Percentiles rank a stretch among this genome's conserved stretches.
Conservation (phyloP, 2,113 vertebrate genomes). For the Tympanuchus pallidicinctus region DNA sequence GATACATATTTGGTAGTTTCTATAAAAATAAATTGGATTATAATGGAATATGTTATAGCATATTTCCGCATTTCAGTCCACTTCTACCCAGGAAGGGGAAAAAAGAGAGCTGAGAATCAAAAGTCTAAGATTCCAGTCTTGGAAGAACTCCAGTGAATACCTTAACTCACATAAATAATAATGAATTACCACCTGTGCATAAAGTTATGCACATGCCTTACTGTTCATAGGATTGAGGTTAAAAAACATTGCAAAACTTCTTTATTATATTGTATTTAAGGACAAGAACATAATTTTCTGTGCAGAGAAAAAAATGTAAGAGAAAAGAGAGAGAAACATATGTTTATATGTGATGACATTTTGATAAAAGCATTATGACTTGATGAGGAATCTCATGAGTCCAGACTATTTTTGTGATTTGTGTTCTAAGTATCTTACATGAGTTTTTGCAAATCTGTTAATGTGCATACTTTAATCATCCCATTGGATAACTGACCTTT, state of each 20-base stretch:
- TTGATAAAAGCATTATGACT: background rate
- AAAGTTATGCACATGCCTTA: background rate
- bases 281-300: background rate
- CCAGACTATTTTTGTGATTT: background rate
- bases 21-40: conserved; percentile 27
- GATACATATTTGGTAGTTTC: conserved; percentile 16
- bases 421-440: background rate
- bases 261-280: background rate
- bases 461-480: background rate
- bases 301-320: background rate
- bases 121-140: conserved; percentile 38
- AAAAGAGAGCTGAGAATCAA: conserved; percentile 15
- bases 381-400: background rate
- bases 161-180: conserved; percentile 35
- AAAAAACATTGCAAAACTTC: background rate
- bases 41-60: background rate
- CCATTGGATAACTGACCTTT: conserved; percentile 11
- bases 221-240: background rate
- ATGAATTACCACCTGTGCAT: conserved; percentile 32
- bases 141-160: conserved; percentile 27
- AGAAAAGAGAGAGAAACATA: background rate
- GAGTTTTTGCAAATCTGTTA: conserved; percentile 18
- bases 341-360: conserved; percentile 11
- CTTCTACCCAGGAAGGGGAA: background rate
- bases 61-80: conserved; percentile 9